A percentile compares a stretch with the other conserved stretches of the same genome.
Conservation (phyloP, 2,888 invertebrate genomes). For the Spicauda simplicius region DNA sequence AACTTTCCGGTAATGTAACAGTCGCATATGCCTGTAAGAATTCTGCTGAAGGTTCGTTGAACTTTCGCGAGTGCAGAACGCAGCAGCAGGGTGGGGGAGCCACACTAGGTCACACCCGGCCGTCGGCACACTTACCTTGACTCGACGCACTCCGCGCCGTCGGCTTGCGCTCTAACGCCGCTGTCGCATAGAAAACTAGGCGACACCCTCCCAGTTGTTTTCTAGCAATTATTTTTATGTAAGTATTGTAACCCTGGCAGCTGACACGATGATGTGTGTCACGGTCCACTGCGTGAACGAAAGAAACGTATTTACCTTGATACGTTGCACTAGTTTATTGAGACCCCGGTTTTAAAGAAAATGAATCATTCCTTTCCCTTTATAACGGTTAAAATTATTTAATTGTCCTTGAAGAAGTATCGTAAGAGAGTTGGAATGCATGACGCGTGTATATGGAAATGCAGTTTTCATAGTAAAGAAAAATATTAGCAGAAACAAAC, state of each 20-base stretch:
- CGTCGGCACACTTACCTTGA: conserved; percentile 85
- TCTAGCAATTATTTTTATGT: conserved; percentile 56
- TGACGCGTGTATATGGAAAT: too few relatives aligned
- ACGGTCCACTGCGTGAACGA: conserved; percentile 17
- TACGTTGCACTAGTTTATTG: neutral
- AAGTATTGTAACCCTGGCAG: conserved; percentile 44
- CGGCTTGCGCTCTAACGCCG: conserved; percentile 57
- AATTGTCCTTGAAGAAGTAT: too few relatives aligned
- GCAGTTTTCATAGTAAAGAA: too few relatives aligned
- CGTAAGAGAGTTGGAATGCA: too few relatives aligned
- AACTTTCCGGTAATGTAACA: conserved; percentile 83
- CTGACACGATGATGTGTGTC: conserved; percentile 25
- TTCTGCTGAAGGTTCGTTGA: conserved; percentile 81
- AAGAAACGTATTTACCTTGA: conserved; percentile 3
- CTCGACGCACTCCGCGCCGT: conserved; percentile 68
- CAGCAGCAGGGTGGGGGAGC: conserved; percentile 73
- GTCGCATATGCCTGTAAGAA: conserved; percentile 80
- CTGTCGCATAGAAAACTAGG: conserved; percentile 76
- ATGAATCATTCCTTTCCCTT: neutral
- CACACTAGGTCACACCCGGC: conserved; percentile 81
- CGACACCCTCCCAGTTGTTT: conserved; percentile 60
- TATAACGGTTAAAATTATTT: neutral
- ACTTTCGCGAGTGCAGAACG: conserved; percentile 83
- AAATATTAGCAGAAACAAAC: too few relatives aligned
- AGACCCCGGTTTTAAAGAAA: neutral